Percentiles rank a stretch among this genome's conserved stretches.
Conservation (phyloP, 2,888 invertebrate species). For the Adelognathus sp. region DNA sequence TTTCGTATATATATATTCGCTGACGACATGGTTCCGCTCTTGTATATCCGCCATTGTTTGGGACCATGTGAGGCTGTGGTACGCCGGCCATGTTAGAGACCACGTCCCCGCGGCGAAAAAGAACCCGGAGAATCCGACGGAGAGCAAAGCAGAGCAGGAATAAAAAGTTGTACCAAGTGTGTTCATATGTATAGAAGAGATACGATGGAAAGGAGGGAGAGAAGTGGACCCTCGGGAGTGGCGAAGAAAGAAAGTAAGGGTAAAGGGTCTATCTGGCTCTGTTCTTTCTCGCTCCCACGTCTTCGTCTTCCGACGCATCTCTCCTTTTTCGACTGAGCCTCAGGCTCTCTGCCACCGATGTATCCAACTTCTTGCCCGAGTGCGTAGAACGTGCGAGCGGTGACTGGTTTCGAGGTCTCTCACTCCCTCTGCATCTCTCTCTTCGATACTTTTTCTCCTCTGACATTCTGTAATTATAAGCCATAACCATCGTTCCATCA, state of each 20-base stretch:
- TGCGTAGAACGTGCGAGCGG: conserved; percentile 38
- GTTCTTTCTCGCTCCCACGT: background rate
- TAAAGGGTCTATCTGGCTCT: conserved; percentile 41
- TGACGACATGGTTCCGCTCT: conserved; percentile 54
- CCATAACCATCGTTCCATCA: conserved; percentile 78
- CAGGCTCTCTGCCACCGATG: conserved; percentile 22
- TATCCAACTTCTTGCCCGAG: conserved; percentile 17
- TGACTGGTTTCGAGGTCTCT: conserved; percentile 65
- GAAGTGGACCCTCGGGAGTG: conserved; percentile 62
- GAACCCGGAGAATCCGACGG: conserved; percentile 43
- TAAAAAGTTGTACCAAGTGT: conserved; percentile 28
- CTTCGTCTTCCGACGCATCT: background rate
- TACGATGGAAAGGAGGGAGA: conserved; percentile 38
- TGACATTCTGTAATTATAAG: conserved; percentile 74
- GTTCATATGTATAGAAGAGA: background rate
- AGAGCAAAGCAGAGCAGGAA: conserved; percentile 48
- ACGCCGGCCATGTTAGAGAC: conserved; percentile 78
- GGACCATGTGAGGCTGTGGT: conserved; percentile 71
- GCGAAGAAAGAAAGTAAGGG: conserved; percentile 57
- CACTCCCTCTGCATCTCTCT: background rate
- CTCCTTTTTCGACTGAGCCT: conserved; percentile 1
- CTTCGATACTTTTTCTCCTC: conserved; percentile 16
- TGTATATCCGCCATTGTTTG: conserved; percentile 79
- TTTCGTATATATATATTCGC: background rate
- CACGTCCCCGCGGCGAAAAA: conserved; percentile 71